Conservation (phyloP, 2,888 invertebrate species). For the Cyaniris semiargus region DNA sequence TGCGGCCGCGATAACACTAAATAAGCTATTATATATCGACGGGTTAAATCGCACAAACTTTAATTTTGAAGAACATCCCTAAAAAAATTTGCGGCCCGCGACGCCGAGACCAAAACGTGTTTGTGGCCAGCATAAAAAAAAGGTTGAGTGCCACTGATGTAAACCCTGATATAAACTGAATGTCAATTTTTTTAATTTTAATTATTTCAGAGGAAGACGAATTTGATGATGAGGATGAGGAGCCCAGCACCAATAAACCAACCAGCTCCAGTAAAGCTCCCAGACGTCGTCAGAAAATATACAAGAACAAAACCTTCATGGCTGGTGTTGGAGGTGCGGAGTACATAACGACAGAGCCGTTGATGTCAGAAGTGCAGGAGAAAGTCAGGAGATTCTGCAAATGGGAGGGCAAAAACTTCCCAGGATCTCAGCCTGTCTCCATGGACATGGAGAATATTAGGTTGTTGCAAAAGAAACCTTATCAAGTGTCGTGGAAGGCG, state of each 20-base stretch:
- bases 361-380: slow-evolving; percentile 84
- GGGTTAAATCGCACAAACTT: too few species aligned
- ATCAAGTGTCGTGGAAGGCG: slow-evolving; percentile 99
- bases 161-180: too few species aligned
- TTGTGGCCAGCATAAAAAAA: too few species aligned
- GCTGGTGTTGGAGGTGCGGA: slow-evolving; percentile 90
- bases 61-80: too few species aligned
- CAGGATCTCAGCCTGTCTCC: slow-evolving; percentile 98
- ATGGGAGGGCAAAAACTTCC: slow-evolving; percentile 91
- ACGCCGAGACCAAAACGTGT: too few species aligned
- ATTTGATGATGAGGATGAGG: slow-evolving; percentile 42
- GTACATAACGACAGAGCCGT: slow-evolving; percentile 83
- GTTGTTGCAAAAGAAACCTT: slow-evolving; percentile 88
- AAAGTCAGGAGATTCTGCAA: slow-evolving; percentile 88
- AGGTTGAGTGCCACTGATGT: too few species aligned
- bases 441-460: slow-evolving; percentile 92
- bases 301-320: slow-evolving; percentile 88
- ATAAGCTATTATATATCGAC: too few species aligned
- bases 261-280: slow-evolving; percentile 37
- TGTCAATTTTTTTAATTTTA: slow-evolving; percentile 36
- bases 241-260: slow-evolving; percentile 33
- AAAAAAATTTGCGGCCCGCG: too few species aligned
- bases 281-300: slow-evolving; percentile 75
- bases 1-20: too few species aligned
- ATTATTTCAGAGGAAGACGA: slow-evolving; percentile 41